Conservation (phyloP, 2,888 invertebrate species). For the Rugalucina vietnamica region DNA sequence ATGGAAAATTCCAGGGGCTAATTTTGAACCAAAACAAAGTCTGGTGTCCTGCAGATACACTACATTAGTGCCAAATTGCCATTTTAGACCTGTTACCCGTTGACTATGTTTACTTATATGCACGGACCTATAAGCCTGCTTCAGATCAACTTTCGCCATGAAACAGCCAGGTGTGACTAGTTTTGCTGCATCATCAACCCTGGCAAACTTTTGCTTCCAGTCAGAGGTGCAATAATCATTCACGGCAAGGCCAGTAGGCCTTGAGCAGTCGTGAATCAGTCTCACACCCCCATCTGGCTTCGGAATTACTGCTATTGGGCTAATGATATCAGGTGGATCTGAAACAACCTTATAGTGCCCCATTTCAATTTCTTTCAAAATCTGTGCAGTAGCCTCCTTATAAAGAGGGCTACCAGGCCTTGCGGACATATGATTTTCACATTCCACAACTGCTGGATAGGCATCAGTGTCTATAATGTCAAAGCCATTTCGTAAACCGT, state of each 20-base stretch:
- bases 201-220: constrained; percentile 13
- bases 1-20: constrained; percentile 39
- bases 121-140: constrained; percentile 32
- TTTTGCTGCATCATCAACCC: constrained; percentile 31
- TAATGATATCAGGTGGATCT: constrained; percentile 8
- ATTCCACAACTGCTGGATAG: neutral
- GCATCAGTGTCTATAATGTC: constrained; percentile 1
- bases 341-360: constrained; percentile 22
- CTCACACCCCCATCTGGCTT: constrained; percentile 33
- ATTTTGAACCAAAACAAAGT: constrained; percentile 32
- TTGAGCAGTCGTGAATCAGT: constrained; percentile 29
- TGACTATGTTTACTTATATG: constrained; percentile 36
- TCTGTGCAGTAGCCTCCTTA: constrained; percentile 5
- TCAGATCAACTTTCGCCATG: constrained; percentile 44
- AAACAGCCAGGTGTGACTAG: constrained; percentile 15
- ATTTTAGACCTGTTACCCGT: constrained; percentile 31
- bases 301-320: constrained; percentile 29
- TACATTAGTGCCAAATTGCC: constrained; percentile 2
- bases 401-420: constrained; percentile 3
- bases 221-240: constrained; percentile 19
- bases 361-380: constrained; percentile 17
- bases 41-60: constrained; percentile 6
- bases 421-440: neutral
- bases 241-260: constrained; percentile 10
- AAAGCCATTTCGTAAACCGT: constrained; percentile 19